phyloP scores from a whole-genome alignment of 2,797 vertebrate genomes.

The Poeciliopsis turneri region DNA sequence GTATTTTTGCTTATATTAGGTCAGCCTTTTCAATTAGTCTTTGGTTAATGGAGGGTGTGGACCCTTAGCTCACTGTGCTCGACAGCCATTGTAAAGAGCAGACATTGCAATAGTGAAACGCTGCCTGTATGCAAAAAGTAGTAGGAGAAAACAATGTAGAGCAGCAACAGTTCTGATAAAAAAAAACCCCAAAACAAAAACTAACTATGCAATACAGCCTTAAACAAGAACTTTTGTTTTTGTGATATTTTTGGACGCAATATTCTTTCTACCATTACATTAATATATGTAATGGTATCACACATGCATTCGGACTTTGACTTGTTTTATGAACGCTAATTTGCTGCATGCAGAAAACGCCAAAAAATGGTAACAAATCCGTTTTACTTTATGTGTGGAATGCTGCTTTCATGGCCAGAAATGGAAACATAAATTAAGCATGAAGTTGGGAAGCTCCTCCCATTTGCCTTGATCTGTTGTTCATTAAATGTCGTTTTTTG shows the following conservation, averaged over 20 bases:
- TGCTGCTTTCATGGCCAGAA: neutral
- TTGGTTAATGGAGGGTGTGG: neutral
- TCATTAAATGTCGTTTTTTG: neutral
- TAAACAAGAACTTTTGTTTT: neutral
- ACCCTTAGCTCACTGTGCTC: neutral
- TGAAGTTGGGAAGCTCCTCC: neutral
- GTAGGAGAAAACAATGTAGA: neutral
- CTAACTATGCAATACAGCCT: neutral
- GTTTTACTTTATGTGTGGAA: neutral
- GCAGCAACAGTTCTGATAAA: neutral
- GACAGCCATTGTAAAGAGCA: neutral
- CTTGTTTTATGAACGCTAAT: neutral
- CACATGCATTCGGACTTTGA: neutral
- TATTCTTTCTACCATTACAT: neutral
- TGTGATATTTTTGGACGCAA: neutral
- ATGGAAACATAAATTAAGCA: neutral
- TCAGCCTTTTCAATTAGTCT: neutral
- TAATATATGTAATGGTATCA: neutral
- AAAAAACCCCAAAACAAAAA: too few relatives aligned
- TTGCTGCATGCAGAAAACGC: neutral
- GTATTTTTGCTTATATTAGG: neutral
- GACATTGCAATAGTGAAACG: neutral
- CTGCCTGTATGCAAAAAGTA: neutral
- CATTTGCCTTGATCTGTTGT: neutral
- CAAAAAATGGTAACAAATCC: neutral